These are phyloP conservation scores for Plutella xylostella DNA, from an alignment of 2,888 invertebrate species.

Conservation along the genomic window DNA sequence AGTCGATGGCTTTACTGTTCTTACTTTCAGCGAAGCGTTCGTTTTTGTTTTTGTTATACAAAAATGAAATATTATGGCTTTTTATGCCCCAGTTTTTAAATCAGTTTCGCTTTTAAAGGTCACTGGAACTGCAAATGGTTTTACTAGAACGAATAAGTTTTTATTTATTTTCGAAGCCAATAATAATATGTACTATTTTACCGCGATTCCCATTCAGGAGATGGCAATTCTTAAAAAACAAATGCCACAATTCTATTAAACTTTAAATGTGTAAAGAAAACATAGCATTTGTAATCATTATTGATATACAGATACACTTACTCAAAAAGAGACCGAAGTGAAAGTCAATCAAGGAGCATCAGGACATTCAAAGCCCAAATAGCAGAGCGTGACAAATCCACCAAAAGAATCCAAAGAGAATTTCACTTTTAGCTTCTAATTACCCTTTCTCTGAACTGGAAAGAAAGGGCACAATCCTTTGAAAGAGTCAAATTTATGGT, in stretches of 20 bases:
- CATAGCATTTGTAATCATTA: not conserved
- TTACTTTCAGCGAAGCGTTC: conserved; percentile 54
- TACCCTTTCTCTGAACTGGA: conserved; percentile 39
- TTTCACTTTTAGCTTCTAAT: conserved; percentile 67
- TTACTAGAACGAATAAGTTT: not conserved
- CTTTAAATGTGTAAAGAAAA: not conserved
- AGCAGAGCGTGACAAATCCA: conserved; percentile 45
- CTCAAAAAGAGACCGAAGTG: conserved; percentile 28
- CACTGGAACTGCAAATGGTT: not conserved
- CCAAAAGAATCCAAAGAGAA: conserved; percentile 30
- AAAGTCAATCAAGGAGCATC: conserved; percentile 51
- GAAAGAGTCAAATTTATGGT: conserved; percentile 47
- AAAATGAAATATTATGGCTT: not conserved
- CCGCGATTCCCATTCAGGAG: too few relatives aligned
- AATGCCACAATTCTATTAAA: too few relatives aligned
- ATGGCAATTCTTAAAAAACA: too few relatives aligned
- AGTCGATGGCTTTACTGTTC: conserved; percentile 62
- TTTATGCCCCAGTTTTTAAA: conserved; percentile 1
- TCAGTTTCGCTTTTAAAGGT: conserved; percentile 48
- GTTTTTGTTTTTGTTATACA: conserved; percentile 30
- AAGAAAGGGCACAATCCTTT: conserved; percentile 40
- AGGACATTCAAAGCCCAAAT: conserved; percentile 20
- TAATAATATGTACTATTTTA: too few relatives aligned
- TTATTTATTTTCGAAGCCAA: too few relatives aligned
- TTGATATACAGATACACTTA: not conserved